Conservation (phyloP, 2,797 vertebrate genomes). For the Melanitta fusca region DNA sequence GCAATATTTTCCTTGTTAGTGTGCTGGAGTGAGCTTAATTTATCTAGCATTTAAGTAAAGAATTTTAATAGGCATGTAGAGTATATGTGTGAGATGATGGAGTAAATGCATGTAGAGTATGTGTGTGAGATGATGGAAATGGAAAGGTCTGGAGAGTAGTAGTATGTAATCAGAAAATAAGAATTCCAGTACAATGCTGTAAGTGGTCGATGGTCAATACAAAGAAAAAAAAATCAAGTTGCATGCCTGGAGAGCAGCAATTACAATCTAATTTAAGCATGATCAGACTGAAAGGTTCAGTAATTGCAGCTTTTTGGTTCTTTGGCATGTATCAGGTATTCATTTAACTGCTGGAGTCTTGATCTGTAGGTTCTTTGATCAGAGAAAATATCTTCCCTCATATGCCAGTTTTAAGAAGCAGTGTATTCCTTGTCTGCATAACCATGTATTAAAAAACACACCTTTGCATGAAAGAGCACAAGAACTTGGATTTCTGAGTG, state of each 20-base stretch:
- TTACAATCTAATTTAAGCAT: neutral
- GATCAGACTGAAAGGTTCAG: neutral
- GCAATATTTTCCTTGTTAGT: accelerated
- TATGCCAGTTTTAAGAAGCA: neutral
- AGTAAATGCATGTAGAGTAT: accelerated
- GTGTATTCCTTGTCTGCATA: neutral
- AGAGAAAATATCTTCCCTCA: neutral
- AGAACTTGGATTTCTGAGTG: neutral
- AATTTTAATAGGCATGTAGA: neutral
- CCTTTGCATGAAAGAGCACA: neutral
- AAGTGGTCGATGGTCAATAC: neutral
- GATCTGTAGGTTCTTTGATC: neutral
- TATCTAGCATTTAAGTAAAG: neutral
- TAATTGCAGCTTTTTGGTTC: neutral
- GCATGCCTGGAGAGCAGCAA: neutral
- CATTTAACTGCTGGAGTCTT: neutral
- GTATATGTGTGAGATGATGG: neutral
- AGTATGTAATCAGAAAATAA: neutral
- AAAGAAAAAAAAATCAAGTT: neutral
- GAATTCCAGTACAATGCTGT: neutral
- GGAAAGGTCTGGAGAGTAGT: neutral
- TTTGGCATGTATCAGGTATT: neutral
- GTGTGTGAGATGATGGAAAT: neutral
- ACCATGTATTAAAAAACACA: neutral
- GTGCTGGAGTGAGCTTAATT: neutral